A percentile compares a stretch with the other conserved stretches of the same genome.
Conservation (phyloP, 2,888 invertebrate genomes). For the Arrhopalites spinosus region DNA sequence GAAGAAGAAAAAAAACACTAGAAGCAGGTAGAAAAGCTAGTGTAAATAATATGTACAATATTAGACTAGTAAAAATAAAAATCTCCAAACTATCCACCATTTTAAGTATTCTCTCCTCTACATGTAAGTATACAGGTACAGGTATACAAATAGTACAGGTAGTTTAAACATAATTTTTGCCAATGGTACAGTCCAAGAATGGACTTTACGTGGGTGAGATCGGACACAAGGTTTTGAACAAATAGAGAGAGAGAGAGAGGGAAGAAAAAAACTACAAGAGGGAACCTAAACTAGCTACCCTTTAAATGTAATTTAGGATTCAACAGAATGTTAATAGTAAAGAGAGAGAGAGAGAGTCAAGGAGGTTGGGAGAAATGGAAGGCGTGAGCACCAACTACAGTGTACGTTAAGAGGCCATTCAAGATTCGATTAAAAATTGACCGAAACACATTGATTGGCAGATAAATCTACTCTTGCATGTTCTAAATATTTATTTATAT, state of each 20-base stretch:
- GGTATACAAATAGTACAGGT: too few relatives aligned
- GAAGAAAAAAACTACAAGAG: too few relatives aligned
- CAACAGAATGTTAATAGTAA: background rate
- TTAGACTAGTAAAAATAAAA: too few relatives aligned
- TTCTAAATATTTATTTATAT: constrained; percentile 37
- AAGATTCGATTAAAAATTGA: constrained; percentile 39
- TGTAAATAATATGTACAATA: too few relatives aligned
- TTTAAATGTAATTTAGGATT: constrained; percentile 7
- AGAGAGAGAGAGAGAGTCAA: background rate
- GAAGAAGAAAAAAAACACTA: too few relatives aligned
- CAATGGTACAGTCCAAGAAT: background rate
- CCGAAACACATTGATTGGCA: constrained; percentile 36
- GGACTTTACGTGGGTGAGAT: background rate
- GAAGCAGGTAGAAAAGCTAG: too few relatives aligned
- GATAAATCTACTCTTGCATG: constrained; percentile 36
- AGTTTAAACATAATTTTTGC: too few relatives aligned
- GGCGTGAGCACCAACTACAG: background rate
- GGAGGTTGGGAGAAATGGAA: background rate
- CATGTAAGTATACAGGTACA: too few relatives aligned
- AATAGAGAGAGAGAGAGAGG: background rate
- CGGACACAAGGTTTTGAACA: too few relatives aligned
- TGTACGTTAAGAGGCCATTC: constrained; percentile 2
- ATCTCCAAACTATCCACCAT: too few relatives aligned
- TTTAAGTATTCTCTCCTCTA: too few relatives aligned
- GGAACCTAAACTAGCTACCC: background rate